Conservation (phyloP, 2,113 vertebrate species). For the Passer montanus region DNA sequence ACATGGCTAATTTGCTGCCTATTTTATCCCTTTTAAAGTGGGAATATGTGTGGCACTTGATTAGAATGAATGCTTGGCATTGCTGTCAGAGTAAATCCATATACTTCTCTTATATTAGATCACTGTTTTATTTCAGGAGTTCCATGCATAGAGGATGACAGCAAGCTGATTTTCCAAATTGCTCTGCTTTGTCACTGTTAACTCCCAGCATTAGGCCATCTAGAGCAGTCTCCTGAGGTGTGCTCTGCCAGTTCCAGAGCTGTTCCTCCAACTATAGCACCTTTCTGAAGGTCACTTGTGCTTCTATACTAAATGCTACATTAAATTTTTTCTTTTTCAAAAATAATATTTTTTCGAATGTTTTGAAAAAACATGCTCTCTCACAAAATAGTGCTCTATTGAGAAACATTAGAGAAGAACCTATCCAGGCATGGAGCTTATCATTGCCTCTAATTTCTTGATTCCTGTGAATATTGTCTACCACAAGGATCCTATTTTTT, state of each 20-base stretch:
- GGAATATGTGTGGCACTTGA: not conserved
- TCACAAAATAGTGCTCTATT: not conserved
- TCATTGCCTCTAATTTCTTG: not conserved
- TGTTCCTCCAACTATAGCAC: conserved; percentile 3
- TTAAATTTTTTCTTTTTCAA: not conserved
- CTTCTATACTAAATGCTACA: not conserved
- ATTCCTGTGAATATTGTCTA: not conserved
- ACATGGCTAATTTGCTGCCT: not conserved
- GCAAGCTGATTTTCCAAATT: conserved; percentile 63
- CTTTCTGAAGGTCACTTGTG: not conserved
- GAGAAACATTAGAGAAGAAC: not conserved
- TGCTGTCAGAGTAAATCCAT: conserved; percentile 43
- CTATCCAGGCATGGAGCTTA: not conserved
- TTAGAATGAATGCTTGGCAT: not conserved
- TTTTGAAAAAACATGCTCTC: not conserved
- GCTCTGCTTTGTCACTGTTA: conserved; percentile 59
- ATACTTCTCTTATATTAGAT: conserved; percentile 47
- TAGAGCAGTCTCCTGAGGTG: conserved; percentile 13
- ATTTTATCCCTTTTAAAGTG: not conserved
- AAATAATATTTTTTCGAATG: not conserved
- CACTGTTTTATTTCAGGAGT: conserved; percentile 48
- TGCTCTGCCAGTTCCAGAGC: conserved; percentile 26
- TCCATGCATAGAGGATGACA: conserved; percentile 49
- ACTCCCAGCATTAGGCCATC: conserved; percentile 35
- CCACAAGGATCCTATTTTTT: not conserved